A percentile compares a stretch with the other conserved stretches of the same genome.
Conservation (phyloP, 2,888 invertebrate genomes). For the Stegophylla sp. region DNA sequence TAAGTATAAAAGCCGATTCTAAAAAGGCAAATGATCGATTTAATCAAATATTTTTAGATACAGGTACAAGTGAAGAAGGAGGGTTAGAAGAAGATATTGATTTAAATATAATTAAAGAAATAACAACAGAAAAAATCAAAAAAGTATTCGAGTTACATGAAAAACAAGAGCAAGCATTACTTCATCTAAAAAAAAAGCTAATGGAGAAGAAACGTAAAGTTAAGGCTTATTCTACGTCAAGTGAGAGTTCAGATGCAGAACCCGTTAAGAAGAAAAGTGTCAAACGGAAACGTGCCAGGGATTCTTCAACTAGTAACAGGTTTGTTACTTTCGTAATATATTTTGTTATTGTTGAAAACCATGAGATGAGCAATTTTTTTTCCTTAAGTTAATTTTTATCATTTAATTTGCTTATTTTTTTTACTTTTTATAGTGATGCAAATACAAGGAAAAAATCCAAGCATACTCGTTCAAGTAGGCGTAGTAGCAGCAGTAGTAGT, state of each 20-base stretch:
- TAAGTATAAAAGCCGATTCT: constrained; percentile 67
- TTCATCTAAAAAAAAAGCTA: constrained; percentile 59
- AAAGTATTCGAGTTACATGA: constrained; percentile 58
- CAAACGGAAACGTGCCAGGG: constrained; percentile 29
- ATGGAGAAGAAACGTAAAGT: constrained; percentile 63
- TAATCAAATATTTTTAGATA: constrained; percentile 66
- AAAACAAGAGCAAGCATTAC: constrained; percentile 61
- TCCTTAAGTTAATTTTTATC: not conserved
- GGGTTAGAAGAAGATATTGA: constrained; percentile 50
- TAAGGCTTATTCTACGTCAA: constrained; percentile 62
- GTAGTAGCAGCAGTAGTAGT: constrained; percentile 59
- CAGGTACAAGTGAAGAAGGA: constrained; percentile 32
- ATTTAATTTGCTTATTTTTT: not conserved
- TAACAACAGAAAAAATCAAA: constrained; percentile 55
- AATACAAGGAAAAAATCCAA: constrained; percentile 50
- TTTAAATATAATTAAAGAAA: constrained; percentile 55
- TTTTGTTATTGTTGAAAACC: not conserved
- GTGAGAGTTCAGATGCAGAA: constrained; percentile 42
- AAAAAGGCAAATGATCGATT: constrained; percentile 71
- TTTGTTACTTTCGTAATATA: not conserved
- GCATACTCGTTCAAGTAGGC: constrained; percentile 58
- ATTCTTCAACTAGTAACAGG: constrained; percentile 48
- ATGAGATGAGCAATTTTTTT: not conserved
- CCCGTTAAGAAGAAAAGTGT: constrained; percentile 41
- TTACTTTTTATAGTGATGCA: constrained; percentile 27